Evolutionary conservation across 2,888 invertebrate species (phyloP), one percentile per base, ranked within the genome.

Genomic region (Scaptodrosophila latifasciaeformis): DNA sequence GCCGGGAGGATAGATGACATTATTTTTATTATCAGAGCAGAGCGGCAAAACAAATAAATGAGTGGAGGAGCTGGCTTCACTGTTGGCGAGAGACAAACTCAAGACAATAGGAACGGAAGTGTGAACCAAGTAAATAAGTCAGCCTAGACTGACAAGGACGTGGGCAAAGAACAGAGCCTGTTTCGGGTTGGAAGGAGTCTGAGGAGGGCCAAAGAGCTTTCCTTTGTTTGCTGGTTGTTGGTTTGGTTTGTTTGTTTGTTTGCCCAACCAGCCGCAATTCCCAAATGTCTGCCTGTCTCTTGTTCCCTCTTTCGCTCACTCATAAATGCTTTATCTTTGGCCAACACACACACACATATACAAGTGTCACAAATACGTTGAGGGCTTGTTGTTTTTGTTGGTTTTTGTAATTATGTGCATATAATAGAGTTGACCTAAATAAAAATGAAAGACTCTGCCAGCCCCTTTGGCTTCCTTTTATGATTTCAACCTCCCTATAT

Each of bases 341-440:
- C 67, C 62, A 61, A 62, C 19, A 40, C 19, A 40, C 54, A 13
- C 18, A 43, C 59, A 47, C 51, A 48, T 21, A 46, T 67, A 58
- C 42, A 30, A 12, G 15, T 31, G 10, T 31, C 4, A 24, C 24
- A 24, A 24, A n/a, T n/a, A 5, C 27, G 5, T 27, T 31, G 31
- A 3, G 31, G 9, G 31, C 31, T 10, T 31, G 31, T 31, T 7
- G 10, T 4, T 31, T 62, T 46, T 78, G 75, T 74, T 77, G 75
- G 67, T 57, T 62, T 70, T 80, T 67, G 71, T 77, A 75, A 80
- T 75, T 75, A 75, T 74, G 75, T 56, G 68, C 76, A 75, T 70
- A 80, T 68, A 75, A 79, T 79, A 75, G 66, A 75, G 75, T 70
- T 75, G 75, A 77, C 75, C 78, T 49, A 75, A 66, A 80, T 70